These are phyloP conservation scores for Amphimallon solstitiale DNA, from an alignment of 2,888 invertebrate genomes.

Conservation along the genomic window DNA sequence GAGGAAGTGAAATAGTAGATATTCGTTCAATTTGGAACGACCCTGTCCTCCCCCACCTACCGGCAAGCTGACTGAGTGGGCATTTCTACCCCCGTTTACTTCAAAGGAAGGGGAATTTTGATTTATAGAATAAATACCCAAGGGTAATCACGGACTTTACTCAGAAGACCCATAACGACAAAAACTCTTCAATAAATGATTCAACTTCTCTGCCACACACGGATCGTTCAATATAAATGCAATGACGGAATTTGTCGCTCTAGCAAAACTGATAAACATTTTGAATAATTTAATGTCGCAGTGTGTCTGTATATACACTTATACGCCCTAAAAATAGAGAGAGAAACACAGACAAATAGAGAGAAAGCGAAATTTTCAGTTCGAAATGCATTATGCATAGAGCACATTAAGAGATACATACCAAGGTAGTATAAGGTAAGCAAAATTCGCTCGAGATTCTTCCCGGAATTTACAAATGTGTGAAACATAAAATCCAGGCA, in stretches of 20 bases:
- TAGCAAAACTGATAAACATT: constrained; percentile 30
- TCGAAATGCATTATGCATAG: constrained; percentile 22
- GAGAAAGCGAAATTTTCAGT: constrained; percentile 9
- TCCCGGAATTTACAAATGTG: constrained; percentile 1
- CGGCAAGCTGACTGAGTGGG: constrained; percentile 14
- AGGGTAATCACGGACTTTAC: constrained; percentile 37
- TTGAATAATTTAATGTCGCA: constrained; percentile 23
- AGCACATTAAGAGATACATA: constrained; percentile 23
- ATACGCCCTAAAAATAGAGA: too few species aligned
- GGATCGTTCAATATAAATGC: constrained; percentile 29
- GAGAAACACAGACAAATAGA: background rate
- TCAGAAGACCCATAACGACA: constrained; percentile 28
- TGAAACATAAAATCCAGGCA: background rate
- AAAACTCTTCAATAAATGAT: constrained; percentile 38
- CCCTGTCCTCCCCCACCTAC: background rate
- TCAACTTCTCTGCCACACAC: constrained; percentile 19
- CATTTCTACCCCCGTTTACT: constrained; percentile 21
- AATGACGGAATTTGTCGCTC: constrained; percentile 32
- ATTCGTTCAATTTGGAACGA: constrained; percentile 22
- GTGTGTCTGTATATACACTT: background rate
- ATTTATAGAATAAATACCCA: constrained; percentile 39
- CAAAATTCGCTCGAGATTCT: constrained; percentile 11
- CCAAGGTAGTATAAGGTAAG: constrained; percentile 8
- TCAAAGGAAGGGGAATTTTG: constrained; percentile 36
- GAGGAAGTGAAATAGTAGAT: constrained; percentile 20